Evolutionary conservation across 2,797 vertebrate species (phyloP), one percentile per base, ranked within the genome.

Genomic region (Basileuterus tristriatus): DNA sequence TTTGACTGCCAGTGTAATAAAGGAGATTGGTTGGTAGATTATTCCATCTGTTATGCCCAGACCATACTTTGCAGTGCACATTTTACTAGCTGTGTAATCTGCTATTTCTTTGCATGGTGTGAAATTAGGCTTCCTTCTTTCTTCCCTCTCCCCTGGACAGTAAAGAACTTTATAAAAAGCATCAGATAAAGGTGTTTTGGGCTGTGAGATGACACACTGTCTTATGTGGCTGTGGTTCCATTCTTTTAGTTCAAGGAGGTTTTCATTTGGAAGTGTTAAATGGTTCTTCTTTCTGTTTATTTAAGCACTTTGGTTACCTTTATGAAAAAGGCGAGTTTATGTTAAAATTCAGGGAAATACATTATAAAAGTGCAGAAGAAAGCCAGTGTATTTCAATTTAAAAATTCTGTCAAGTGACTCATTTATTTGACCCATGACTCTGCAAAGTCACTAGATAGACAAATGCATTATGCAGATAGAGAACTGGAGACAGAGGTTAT

Each of bases 401-500:
- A 83, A 93, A 92, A 52, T 72, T 67, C 65, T 82, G 36, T 78
- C 65, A 88, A 88, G 34, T 83, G 70, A 34, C 63, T 92, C 58
- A 60, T 94, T 95, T 95, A 62, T 93, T 90, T 95, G 68, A 83
- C 63, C 70, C 47, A 21, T 93, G 86, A 72, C 77, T 86, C 62
- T 84, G 74, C 89, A 43, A 92, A 91, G 92, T 83, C 95, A 90
- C 50, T 58, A 43, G 52, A 53, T 5, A 94, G 92, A 88, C 86
- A 93, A 93, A 83, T 37, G 46, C 80, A 92, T 94, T 96, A 91
- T 95, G 80, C 88, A 86, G 87, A 80, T 4, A 30, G 87, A 81
- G 83, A 83, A 49, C 75, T 46, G 65, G 87, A 93, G 91, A 84
- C 91, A 94, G 96, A 96, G 92, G 92, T 95, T 96, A 96, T 96